Conservation (phyloP, 1,140 invertebrate genomes). For the Saccostrea glomerata region DNA sequence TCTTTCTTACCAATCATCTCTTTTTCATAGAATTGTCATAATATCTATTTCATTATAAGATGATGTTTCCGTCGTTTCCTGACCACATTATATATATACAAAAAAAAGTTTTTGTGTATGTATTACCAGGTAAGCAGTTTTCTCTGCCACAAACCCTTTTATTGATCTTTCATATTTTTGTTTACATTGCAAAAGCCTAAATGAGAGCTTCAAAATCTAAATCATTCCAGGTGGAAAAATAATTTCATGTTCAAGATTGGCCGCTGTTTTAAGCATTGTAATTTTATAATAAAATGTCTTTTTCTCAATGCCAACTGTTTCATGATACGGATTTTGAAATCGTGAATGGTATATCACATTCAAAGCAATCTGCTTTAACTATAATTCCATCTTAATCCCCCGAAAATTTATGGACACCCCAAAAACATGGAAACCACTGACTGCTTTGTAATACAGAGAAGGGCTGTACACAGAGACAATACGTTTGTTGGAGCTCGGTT, state of each 20-base stretch:
- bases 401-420: conserved; percentile 22
- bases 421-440: conserved; percentile 19
- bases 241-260: background rate
- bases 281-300: background rate
- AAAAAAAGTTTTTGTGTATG: no score
- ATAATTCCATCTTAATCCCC: background rate
- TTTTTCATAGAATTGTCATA: no score
- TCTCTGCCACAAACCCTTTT: no score
- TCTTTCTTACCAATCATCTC: no score
- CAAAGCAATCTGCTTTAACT: background rate
- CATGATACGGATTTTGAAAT: background rate
- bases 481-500: background rate
- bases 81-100: no score
- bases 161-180: no score
- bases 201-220: no score
- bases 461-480: background rate
- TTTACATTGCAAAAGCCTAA: no score
- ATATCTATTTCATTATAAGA: no score
- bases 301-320: background rate
- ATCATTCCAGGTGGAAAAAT: no score
- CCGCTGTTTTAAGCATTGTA: background rate
- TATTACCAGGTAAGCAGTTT: no score
- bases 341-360: conserved; percentile 14
- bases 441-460: background rate
- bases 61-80: no score